Percentiles rank a stretch among this genome's conserved stretches.
Conservation (phyloP, 37 sponge, comb jelly and placozoan species). For the Aplysina aerophoba region DNA sequence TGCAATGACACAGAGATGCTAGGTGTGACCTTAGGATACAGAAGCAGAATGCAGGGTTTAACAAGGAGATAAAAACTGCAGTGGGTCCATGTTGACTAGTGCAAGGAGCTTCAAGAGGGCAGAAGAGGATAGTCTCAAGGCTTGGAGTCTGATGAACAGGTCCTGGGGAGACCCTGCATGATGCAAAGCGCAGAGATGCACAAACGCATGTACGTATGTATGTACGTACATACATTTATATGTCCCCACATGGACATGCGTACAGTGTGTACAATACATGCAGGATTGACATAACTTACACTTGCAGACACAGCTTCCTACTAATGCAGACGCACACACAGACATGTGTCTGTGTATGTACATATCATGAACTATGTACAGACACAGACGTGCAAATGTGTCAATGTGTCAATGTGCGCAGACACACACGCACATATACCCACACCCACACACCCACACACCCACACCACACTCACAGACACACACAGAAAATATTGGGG, state of each 20-base stretch:
- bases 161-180: constrained; percentile 23
- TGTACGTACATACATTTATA: background rate
- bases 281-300: too few relatives aligned
- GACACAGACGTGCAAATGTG: constrained; percentile 1
- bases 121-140: background rate
- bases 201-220: constrained; percentile 1
- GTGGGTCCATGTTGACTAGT: background rate
- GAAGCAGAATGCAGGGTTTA: too few relatives aligned
- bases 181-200: background rate
- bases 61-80: background rate
- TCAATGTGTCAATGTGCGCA: background rate
- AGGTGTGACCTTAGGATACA: too few relatives aligned
- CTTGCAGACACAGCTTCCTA: too few relatives aligned
- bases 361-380: too few relatives aligned
- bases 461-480: too few relatives aligned
- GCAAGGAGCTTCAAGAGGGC: constrained; percentile 17
- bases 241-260: too few relatives aligned
- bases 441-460: too few relatives aligned
- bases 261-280: background rate
- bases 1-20: too few relatives aligned
- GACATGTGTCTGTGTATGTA: too few relatives aligned
- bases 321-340: too few relatives aligned
- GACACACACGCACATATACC: background rate
- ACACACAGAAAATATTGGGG: too few relatives aligned
- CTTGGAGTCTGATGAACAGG: constrained; percentile 5